Evolutionary conservation across 2,888 invertebrate genomes (phyloP), one percentile per base, ranked within the genome.

Genomic region (Aphelenchoides bicaudatus): DNA sequence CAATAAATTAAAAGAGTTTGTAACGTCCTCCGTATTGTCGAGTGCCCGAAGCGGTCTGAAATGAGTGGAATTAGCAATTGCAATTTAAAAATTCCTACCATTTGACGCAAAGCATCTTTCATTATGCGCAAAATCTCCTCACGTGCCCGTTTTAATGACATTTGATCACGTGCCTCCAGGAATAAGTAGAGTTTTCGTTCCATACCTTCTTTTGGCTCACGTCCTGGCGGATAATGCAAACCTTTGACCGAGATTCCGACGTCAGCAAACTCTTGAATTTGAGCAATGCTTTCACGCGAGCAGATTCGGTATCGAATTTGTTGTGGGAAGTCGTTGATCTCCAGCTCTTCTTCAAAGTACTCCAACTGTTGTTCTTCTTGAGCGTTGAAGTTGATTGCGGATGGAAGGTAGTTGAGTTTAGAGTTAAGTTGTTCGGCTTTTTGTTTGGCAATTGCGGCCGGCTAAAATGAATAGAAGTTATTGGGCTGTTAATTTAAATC

Each of bases 291-390:
- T 83, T 99, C 98, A 87, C 74, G 63, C 10, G 73, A 74, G 3
- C 96, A 98, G 58, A 99, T 92, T 68, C 92, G 86, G 92, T 93
- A 98, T 59, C 98, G 85, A 0, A 96, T 94, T 80, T 94, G 94
- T 78, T 99, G 98, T 28, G 98, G 98, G 83, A 99, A 99, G 82
- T 99, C 98, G 80, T 99, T 99, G 78, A 99, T 99, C 83, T 98
- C 98, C 70, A 99, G 84, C 80, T 99, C 98, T 72, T 96, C 96
- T 81, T 99, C 98, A 81, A 92, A 99, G 61, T 91, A 76, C 19
- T 74, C 67, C 65, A 65, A 90, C 89, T 67, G 76, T 25, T 70
- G 65, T 39, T 79, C 79, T 0, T 86, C 30, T 10, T 61, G 13
- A 16, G 13, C 13, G 13, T 13, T 13, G 16, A 16, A 16, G 16